Conservation (phyloP, 2,888 invertebrate species). For the Synanthedon myopaeformis region DNA sequence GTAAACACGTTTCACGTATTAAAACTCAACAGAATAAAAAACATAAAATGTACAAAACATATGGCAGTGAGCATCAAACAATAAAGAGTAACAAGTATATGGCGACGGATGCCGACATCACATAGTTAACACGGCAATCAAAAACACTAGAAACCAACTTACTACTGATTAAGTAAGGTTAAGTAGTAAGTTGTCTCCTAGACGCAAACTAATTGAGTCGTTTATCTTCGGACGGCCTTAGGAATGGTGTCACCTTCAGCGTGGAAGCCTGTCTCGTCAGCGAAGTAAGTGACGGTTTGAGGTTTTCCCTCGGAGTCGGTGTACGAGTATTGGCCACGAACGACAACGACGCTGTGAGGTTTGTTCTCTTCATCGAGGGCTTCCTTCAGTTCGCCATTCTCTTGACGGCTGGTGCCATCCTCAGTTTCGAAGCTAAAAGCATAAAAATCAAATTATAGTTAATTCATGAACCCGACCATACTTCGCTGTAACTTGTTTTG, state of each 20-base stretch:
- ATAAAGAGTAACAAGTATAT: constrained; percentile 17
- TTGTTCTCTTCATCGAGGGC: constrained; percentile 68
- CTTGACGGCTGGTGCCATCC: constrained; percentile 65
- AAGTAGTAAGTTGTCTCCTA: background rate
- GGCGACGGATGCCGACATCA: constrained; percentile 12
- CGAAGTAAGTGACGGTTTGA: constrained; percentile 62
- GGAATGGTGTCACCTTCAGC: constrained; percentile 73
- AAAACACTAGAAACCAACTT: background rate
- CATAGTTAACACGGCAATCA: constrained; percentile 4
- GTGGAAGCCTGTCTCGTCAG: constrained; percentile 75
- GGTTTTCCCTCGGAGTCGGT: constrained; percentile 64
- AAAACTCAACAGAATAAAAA: constrained; percentile 24
- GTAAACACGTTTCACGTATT: constrained; percentile 10
- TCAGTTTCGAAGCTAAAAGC: constrained; percentile 61
- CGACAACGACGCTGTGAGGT: constrained; percentile 63
- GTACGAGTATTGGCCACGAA: constrained; percentile 73
- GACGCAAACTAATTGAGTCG: background rate
- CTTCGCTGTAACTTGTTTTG: too few species aligned
- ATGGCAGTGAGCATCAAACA: constrained; percentile 41
- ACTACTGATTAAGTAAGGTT: background rate
- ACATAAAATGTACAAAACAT: constrained; percentile 28
- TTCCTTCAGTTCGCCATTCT: constrained; percentile 50
- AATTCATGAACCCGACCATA: too few species aligned
- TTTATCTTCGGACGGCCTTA: constrained; percentile 33
- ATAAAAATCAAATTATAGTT: background rate